Base-by-base conservation (phyloP, 2,888 invertebrate species). In the Lamproptera curius region DNA sequence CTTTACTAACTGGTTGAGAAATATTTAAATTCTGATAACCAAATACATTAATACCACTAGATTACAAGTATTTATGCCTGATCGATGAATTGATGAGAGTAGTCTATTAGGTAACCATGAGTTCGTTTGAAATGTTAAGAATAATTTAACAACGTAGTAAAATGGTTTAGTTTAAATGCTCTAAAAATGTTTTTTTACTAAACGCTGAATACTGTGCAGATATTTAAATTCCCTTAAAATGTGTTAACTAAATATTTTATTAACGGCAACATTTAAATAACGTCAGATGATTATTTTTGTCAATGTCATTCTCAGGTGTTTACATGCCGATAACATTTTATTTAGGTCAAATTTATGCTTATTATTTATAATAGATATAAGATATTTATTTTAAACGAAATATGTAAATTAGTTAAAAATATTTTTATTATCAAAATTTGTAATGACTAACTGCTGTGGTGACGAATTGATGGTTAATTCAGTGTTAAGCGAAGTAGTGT, bases 361-460 rank as follows among this genome's bases (percentile, higher is more conserved):
- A 53, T 40, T 54, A 55, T 58, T 61, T 16, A 47, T 52, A n/a
- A 57, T 59, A 57, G 54, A 54, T 51, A 49, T 49, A 52, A 51
- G 40, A 46, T 46, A 46, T 43, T 61, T 56, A 41, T 50, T 55
- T 55, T 50, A 42, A 49, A 50, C 33, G 56, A 46, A 43, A 58
- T 51, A 56, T 57, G 45, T 53, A 56, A 40, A 45, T 46, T 51
- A 52, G 42, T 47, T 42, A 54, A 50, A 49, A 31, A 50, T 51
- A 28, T 39, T 53, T 59, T 50, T 62, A 56, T 53, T 57, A 53
- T 48, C 53, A 50, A 56, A 55, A 58, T 61, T 70, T 77, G 86
- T 84, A 64, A 87, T 87, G 86, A 83, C 70, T 82, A 78, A 79
- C 72, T 87, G 86, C 75, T 87, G 86, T 56, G 80, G 85, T 53